phyloP scores from a whole-genome alignment of 1,140 invertebrate genomes.

The Protaetia brevitarsis region DNA sequence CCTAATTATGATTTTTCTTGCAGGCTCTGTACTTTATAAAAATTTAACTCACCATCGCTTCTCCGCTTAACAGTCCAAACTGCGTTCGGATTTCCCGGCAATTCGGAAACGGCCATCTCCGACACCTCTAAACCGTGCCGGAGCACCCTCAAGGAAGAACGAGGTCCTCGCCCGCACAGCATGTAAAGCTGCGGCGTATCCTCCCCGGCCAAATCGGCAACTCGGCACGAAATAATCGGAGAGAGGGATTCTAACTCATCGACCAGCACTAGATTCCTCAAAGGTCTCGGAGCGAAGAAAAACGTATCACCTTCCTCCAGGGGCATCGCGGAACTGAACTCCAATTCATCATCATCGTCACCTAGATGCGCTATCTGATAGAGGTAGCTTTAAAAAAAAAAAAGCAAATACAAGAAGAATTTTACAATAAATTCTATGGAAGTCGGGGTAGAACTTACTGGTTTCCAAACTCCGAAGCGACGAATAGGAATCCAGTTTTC shows the following conservation, averaged over 20 bases:
- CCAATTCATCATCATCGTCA: conserved; percentile 98
- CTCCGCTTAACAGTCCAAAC: conserved; percentile 99
- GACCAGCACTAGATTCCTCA: conserved; percentile 95
- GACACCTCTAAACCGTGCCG: conserved; percentile 97
- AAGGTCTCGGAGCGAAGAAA: conserved; percentile 92
- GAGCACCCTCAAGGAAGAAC: conserved; percentile 89
- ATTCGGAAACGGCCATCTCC: conserved; percentile 99
- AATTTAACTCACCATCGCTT: conserved; percentile 78
- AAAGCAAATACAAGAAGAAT: conserved; percentile 1
- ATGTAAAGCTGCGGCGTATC: conserved; percentile 98
- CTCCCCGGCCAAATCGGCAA: conserved; percentile 88
- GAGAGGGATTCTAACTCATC: conserved; percentile 98
- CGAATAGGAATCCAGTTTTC: conserved; percentile 98
- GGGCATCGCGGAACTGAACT: conserved; percentile 98
- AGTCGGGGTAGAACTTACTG: too few relatives aligned
- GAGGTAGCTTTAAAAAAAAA: conserved; percentile 83
- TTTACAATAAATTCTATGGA: too few relatives aligned
- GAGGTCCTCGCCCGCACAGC: conserved; percentile 90
- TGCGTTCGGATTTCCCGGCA: conserved; percentile 98
- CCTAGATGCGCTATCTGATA: conserved; percentile 99
- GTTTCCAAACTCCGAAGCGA: conserved; percentile 99
- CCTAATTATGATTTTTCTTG: too few relatives aligned
- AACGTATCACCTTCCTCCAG: conserved; percentile 98
- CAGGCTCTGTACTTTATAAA: not conserved
- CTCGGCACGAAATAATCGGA: conserved; percentile 85